A percentile compares a stretch with the other conserved stretches of the same genome.
phyloP scores from a whole-genome alignment of 1,140 invertebrate genomes.

The Bactericera cockerelli region DNA sequence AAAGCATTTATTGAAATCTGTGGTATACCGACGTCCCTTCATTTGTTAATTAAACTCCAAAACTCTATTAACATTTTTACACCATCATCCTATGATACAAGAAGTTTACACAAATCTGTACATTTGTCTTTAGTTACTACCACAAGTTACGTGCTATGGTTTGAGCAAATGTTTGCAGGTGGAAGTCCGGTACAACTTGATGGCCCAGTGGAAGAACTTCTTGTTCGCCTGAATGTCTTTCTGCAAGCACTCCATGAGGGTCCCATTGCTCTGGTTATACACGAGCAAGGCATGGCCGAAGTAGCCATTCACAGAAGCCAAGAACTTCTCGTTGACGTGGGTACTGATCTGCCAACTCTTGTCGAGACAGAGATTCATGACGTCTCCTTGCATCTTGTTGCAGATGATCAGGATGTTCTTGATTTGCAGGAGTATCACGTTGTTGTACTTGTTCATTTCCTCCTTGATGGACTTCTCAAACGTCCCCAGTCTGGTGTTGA shows the following conservation, averaged over 20 bases:
- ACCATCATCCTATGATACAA: too few relatives aligned
- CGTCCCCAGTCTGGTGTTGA: background rate
- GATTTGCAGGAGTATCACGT: background rate
- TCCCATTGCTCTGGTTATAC: background rate
- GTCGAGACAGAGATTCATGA: background rate
- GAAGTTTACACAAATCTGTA: too few relatives aligned
- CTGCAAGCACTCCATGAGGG: background rate
- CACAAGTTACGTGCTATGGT: too few relatives aligned
- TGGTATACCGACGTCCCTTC: too few relatives aligned
- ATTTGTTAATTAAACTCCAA: too few relatives aligned
- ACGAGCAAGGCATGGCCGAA: background rate
- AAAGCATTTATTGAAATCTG: too few relatives aligned
- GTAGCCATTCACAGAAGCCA: background rate
- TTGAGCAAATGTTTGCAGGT: conserved; percentile 21
- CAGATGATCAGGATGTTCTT: background rate
- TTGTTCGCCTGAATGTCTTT: background rate
- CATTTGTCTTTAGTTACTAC: too few relatives aligned
- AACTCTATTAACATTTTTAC: too few relatives aligned
- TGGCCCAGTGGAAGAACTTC: conserved; percentile 11
- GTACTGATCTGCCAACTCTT: background rate
- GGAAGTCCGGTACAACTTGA: conserved; percentile 25
- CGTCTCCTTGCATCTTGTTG: background rate
- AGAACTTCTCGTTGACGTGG: background rate
- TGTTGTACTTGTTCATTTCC: background rate
- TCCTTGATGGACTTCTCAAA: background rate